Evolutionary conservation across 2,888 invertebrate species (phyloP).

Genomic region (Spodoptera picta): DNA sequence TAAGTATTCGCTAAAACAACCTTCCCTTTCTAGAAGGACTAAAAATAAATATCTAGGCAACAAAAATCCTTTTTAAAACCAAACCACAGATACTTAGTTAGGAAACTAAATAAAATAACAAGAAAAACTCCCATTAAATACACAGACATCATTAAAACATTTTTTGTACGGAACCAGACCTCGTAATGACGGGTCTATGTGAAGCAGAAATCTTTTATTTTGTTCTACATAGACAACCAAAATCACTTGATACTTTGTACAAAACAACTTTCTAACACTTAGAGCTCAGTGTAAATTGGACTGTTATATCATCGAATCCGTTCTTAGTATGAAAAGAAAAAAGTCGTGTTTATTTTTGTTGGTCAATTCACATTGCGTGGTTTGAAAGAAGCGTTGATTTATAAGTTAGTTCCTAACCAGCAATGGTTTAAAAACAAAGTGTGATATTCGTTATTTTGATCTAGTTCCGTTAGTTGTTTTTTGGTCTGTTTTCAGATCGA

Average conservation of each 20-base stretch:
- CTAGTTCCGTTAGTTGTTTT: constrained; percentile 34
- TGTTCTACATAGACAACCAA: constrained; percentile 54
- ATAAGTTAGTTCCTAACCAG: neutral
- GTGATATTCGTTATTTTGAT: neutral
- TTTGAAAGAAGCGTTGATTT: neutral
- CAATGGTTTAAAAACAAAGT: constrained; percentile 11
- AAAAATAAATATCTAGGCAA: neutral
- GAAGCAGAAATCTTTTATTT: constrained; percentile 58
- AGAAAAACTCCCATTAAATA: constrained; percentile 41
- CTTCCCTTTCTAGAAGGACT: too few species aligned
- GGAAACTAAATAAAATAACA: constrained; percentile 8
- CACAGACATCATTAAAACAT: constrained; percentile 45
- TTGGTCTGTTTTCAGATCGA: constrained; percentile 33
- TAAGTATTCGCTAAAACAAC: too few species aligned
- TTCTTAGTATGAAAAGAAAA: constrained; percentile 38
- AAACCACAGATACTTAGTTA: neutral
- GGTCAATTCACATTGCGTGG: constrained; percentile 41
- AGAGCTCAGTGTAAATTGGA: constrained; percentile 47
- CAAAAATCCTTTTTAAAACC: constrained; percentile 3
- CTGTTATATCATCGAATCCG: constrained; percentile 61
- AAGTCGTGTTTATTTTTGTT: neutral
- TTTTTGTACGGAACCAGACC: constrained; percentile 63
- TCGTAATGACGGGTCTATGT: constrained; percentile 43
- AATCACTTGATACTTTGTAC: constrained; percentile 26
- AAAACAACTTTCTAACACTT: neutral